These are phyloP conservation scores for Brachyhypopomus occidentalis DNA, from an alignment of 2,113 vertebrate species.

Conservation along the genomic window DNA sequence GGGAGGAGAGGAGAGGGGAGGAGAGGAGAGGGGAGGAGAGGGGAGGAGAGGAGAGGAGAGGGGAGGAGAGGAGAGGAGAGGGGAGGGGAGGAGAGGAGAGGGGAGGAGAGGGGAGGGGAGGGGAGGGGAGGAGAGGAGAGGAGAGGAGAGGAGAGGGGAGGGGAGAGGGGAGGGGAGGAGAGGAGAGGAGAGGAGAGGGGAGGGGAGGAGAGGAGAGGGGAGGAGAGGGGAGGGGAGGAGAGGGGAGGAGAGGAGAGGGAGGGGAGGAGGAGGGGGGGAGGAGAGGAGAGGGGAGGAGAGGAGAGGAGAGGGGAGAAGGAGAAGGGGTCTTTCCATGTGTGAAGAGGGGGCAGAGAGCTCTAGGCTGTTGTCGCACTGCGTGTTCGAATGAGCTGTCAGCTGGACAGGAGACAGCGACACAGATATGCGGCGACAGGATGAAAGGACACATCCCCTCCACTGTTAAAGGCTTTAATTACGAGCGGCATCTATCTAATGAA, in stretches of 20 bases:
- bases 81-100: not conserved
- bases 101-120: not conserved
- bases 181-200: too few relatives aligned
- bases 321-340: not conserved
- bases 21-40: not conserved
- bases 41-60: not conserved
- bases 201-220: too few relatives aligned
- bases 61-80: not conserved
- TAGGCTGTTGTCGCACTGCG: conserved; percentile 39
- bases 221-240: not conserved
- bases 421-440: conserved; percentile 51
- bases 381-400: conserved; percentile 61
- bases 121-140: not conserved
- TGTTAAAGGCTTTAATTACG: conserved; percentile 74
- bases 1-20: too few relatives aligned
- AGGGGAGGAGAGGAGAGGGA: not conserved
- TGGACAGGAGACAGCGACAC: conserved; percentile 36
- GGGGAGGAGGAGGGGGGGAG: too few relatives aligned
- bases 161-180: not conserved
- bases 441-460: conserved; percentile 10
- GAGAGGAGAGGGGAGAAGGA: not conserved
- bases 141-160: not conserved
- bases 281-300: not conserved
- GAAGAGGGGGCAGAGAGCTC: conserved; percentile 48
- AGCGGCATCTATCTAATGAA: conserved; percentile 55